A percentile compares a stretch with the other conserved stretches of the same genome.
phyloP scores from a whole-genome alignment of 1,140 invertebrate genomes.

The Pemphigus obesinymphae region DNA sequence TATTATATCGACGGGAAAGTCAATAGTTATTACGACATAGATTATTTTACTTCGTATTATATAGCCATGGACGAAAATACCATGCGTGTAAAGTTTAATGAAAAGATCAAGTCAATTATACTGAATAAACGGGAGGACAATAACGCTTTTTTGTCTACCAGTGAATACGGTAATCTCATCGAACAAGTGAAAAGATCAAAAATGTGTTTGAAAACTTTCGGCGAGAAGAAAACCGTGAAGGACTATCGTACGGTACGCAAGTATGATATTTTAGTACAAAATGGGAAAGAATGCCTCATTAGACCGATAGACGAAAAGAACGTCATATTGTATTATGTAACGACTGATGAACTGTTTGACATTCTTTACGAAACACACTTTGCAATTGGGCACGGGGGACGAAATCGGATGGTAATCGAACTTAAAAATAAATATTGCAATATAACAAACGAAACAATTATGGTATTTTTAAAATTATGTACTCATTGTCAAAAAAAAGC shows the following conservation, averaged over 20 bases:
- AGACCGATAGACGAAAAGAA: background rate
- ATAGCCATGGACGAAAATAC: background rate
- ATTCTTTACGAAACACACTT: background rate
- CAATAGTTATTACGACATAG: too few species aligned
- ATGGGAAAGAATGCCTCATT: background rate
- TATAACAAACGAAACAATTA: slow-evolving; percentile 27
- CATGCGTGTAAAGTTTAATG: background rate
- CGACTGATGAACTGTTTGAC: slow-evolving; percentile 5
- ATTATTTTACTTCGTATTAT: too few species aligned
- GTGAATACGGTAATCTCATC: background rate
- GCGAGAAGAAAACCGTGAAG: background rate
- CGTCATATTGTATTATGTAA: background rate
- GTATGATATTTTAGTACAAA: background rate
- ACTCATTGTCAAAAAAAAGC: slow-evolving; percentile 2
- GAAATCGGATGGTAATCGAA: slow-evolving; percentile 3
- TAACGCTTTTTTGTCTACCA: background rate
- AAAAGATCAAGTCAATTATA: background rate
- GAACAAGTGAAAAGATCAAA: slow-evolving; percentile 5
- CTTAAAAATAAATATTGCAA: slow-evolving; percentile 19
- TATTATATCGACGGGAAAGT: too few species aligned
- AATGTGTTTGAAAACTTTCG: background rate
- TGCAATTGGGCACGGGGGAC: slow-evolving; percentile 10
- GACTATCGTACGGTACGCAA: slow-evolving; percentile 1
- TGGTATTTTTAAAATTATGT: slow-evolving; percentile 21
- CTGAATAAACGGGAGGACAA: background rate